phyloP scores from a whole-genome alignment of 2,888 invertebrate genomes.

The Phorcus lineatus region DNA sequence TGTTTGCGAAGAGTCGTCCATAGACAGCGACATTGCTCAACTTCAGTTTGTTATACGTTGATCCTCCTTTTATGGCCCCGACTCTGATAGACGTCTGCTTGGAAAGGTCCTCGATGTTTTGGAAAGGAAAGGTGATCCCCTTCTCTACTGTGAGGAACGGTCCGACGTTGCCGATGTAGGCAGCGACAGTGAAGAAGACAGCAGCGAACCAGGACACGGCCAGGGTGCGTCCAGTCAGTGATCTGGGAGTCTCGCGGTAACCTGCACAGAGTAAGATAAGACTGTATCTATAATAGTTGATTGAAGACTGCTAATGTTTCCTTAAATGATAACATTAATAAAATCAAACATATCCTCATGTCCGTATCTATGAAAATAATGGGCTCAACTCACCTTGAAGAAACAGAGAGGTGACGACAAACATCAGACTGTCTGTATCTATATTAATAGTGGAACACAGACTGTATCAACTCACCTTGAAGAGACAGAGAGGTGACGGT shows the following conservation, averaged over 20 bases:
- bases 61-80: background rate
- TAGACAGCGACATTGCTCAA: background rate
- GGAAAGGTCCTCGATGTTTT: background rate
- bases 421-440: conserved; percentile 33
- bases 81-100: background rate
- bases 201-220: background rate
- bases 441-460: background rate
- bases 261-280: background rate
- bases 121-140: background rate
- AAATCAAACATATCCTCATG: too few species aligned
- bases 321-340: too few species aligned
- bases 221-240: background rate
- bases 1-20: background rate
- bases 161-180: background rate
- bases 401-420: conserved; percentile 39
- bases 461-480: conserved; percentile 40
- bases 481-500: conserved; percentile 39
- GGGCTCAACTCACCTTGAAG: conserved; percentile 41
- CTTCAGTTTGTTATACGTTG: background rate
- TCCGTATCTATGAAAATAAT: too few species aligned
- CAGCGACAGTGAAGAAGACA: background rate
- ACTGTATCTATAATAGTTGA: too few species aligned
- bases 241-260: background rate
- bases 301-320: too few species aligned
- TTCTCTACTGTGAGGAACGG: background rate